These are phyloP conservation scores for Agonum fuliginosum DNA, from an alignment of 2,888 invertebrate species.

Conservation along the genomic window DNA sequence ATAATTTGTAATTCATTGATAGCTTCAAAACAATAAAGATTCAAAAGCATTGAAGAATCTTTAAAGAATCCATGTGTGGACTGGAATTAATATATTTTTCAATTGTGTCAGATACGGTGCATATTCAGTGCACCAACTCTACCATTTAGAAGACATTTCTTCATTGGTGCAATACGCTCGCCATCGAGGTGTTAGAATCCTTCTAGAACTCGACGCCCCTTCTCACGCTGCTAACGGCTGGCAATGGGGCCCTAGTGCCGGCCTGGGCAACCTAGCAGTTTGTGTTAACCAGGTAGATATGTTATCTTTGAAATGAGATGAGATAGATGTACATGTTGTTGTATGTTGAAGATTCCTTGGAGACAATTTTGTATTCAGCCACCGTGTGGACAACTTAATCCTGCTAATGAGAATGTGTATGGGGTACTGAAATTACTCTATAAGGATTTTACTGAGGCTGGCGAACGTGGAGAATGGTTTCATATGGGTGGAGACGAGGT, in stretches of 20 bases:
- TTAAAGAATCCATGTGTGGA: not conserved
- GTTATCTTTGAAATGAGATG: too few species aligned
- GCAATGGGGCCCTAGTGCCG: constrained; percentile 83
- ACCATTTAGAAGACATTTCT: constrained; percentile 79
- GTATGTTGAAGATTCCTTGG: too few species aligned
- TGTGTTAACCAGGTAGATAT: constrained; percentile 80
- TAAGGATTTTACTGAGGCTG: constrained; percentile 77
- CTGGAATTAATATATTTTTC: not conserved
- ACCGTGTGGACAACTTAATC: constrained; percentile 90
- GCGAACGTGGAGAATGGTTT: constrained; percentile 77
- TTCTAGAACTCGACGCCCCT: constrained; percentile 93
- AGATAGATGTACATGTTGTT: too few species aligned
- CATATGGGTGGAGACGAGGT: constrained; percentile 94
- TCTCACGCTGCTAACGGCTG: constrained; percentile 90
- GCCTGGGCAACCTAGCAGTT: constrained; percentile 79
- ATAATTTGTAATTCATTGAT: too few species aligned
- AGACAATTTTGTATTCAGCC: constrained; percentile 84
- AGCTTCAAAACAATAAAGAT: too few species aligned
- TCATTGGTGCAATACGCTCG: constrained; percentile 86
- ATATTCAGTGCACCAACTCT: constrained; percentile 81
- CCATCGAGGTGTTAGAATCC: constrained; percentile 86
- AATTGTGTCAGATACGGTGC: constrained; percentile 79
- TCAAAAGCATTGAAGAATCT: too few species aligned
- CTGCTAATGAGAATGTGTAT: constrained; percentile 83
- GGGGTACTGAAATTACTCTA: constrained; percentile 82